These are phyloP conservation scores for Galerucella pusilla DNA, from an alignment of 2,888 invertebrate species.

Conservation along the genomic window DNA sequence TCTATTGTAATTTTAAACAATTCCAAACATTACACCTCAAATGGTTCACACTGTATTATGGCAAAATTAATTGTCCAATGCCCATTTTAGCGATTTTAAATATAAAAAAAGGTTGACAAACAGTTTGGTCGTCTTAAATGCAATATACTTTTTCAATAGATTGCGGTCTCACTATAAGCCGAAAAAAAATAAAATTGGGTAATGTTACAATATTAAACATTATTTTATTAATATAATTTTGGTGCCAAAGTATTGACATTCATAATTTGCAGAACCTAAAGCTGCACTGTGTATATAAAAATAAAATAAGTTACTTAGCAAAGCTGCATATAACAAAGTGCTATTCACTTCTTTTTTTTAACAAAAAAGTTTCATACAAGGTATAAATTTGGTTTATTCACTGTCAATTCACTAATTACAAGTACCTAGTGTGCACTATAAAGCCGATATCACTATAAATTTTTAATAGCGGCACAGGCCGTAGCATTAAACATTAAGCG, in stretches of 20 bases:
- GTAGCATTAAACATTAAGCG: neutral
- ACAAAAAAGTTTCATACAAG: constrained; percentile 43
- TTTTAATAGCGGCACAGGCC: constrained; percentile 48
- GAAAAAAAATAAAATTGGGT: constrained; percentile 52
- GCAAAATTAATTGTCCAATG: too few species aligned
- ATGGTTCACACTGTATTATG: neutral
- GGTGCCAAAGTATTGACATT: constrained; percentile 59
- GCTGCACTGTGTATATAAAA: constrained; percentile 54
- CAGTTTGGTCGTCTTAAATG: neutral
- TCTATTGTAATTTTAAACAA: neutral
- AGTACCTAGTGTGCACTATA: constrained; percentile 53
- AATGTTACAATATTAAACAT: constrained; percentile 57
- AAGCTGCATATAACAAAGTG: constrained; percentile 64
- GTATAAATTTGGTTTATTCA: constrained; percentile 52
- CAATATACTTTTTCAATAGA: neutral
- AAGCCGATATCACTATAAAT: constrained; percentile 57
- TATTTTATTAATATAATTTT: constrained; percentile 48
- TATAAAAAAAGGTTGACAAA: neutral
- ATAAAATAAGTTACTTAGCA: constrained; percentile 59
- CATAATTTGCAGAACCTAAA: constrained; percentile 50
- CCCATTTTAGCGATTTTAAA: neutral
- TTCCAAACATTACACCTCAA: neutral
- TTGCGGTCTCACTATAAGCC: constrained; percentile 24
- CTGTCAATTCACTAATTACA: constrained; percentile 49
- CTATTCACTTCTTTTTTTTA: constrained; percentile 47